Percentiles rank a stretch among this genome's conserved stretches.
phyloP scores from a whole-genome alignment of 2,888 invertebrate genomes.

The Stenoptilia bipunctidactyla region DNA sequence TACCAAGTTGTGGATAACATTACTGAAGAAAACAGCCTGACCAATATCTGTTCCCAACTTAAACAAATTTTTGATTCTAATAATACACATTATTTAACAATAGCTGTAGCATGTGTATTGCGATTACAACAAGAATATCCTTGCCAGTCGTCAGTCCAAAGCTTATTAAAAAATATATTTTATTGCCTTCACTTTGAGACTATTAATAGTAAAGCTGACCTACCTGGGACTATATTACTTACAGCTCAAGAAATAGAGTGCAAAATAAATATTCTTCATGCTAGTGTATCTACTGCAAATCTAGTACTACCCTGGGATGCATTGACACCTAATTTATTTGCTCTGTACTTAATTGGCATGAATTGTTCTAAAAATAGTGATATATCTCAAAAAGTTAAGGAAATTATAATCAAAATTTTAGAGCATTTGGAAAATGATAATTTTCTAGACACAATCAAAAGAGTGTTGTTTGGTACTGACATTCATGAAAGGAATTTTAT shows the following conservation, averaged over 20 bases:
- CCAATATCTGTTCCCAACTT: slow-evolving; percentile 65
- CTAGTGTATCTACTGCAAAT: slow-evolving; percentile 33
- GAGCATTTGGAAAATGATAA: slow-evolving; percentile 27
- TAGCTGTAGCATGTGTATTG: slow-evolving; percentile 70
- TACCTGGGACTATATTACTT: slow-evolving; percentile 45
- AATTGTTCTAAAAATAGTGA: slow-evolving; percentile 38
- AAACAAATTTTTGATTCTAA: slow-evolving; percentile 50
- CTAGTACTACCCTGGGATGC: slow-evolving; percentile 37
- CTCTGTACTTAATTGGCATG: slow-evolving; percentile 50
- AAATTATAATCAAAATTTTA: slow-evolving; percentile 40
- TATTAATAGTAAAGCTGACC: slow-evolving; percentile 21
- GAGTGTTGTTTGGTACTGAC: slow-evolving; percentile 32
- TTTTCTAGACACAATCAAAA: slow-evolving; percentile 22
- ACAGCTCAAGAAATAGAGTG: slow-evolving; percentile 46
- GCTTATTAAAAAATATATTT: slow-evolving; percentile 31
- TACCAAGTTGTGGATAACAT: slow-evolving; percentile 24
- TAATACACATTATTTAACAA: slow-evolving; percentile 47
- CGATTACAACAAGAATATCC: slow-evolving; percentile 62
- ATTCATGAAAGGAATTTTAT: slow-evolving; percentile 16
- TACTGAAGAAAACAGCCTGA: slow-evolving; percentile 54
- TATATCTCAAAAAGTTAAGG: slow-evolving; percentile 37
- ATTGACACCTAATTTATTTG: slow-evolving; percentile 42
- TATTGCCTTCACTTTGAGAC: slow-evolving; percentile 30
- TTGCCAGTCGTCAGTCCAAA: slow-evolving; percentile 36
- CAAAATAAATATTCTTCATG: slow-evolving; percentile 41